These are phyloP conservation scores for Coregonus clupeaformis DNA, from an alignment of 2,113 vertebrate genomes.

Conservation along the genomic window DNA sequence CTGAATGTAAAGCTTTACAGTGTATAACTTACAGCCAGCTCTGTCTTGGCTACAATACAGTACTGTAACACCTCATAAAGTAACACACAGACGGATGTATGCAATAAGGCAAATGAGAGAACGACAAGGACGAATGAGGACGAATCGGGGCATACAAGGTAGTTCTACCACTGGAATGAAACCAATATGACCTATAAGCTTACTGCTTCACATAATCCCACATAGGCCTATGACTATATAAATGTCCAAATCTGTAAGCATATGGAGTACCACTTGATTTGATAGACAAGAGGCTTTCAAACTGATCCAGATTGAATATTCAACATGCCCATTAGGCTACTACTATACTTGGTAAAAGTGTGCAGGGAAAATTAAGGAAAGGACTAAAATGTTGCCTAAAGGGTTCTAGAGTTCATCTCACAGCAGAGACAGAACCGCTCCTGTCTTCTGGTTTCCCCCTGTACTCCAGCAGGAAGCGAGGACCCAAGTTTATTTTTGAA, in stretches of 20 bases:
- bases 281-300: too few species aligned
- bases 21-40: not conserved
- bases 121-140: constrained; percentile 54
- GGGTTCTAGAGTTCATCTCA: constrained; percentile 27
- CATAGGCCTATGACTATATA: too few species aligned
- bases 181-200: too few species aligned
- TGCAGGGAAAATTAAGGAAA: not conserved
- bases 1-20: constrained; percentile 61
- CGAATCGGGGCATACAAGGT: not conserved
- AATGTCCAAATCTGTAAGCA: too few species aligned
- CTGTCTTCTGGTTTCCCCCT: constrained; percentile 42
- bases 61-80: constrained; percentile 71
- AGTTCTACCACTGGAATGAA: too few species aligned
- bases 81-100: not conserved
- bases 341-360: not conserved
- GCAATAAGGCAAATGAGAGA: not conserved
- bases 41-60: constrained; percentile 52
- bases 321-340: not conserved
- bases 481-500: constrained; percentile 81
- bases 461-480: constrained; percentile 28
- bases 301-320: not conserved
- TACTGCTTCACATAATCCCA: too few species aligned
- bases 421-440: constrained; percentile 18
- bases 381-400: constrained; percentile 24
- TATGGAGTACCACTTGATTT: too few species aligned